Evolutionary conservation across 2,888 invertebrate genomes (phyloP).

Genomic region (Chrysodeixis includens): DNA sequence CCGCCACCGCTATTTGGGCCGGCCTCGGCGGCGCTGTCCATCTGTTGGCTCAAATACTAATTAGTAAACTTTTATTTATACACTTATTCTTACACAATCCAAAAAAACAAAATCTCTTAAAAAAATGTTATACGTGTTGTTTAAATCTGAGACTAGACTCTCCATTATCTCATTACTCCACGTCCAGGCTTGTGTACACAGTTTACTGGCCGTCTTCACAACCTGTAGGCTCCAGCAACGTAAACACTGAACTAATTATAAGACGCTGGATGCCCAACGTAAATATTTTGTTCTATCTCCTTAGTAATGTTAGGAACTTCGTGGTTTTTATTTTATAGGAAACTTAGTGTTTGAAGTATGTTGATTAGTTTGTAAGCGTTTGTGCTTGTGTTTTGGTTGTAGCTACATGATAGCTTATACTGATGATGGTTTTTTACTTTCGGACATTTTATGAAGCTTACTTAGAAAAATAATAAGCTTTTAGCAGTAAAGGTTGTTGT

Average conservation of each 20-base stretch:
- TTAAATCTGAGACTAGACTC: neutral
- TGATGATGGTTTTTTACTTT: neutral
- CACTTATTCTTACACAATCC: no score
- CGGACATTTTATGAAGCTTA: no score
- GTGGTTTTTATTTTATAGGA: conserved; percentile 52
- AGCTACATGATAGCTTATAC: conserved; percentile 10
- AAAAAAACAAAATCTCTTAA: no score
- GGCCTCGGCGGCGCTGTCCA: no score
- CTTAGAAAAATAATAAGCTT: no score
- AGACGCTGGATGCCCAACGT: conserved; percentile 67
- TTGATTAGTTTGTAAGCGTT: conserved; percentile 46
- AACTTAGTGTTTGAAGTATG: conserved; percentile 52
- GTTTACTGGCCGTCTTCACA: conserved; percentile 55
- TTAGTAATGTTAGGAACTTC: conserved; percentile 43
- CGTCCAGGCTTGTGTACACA: conserved; percentile 48
- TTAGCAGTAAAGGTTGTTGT: no score
- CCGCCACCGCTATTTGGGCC: no score
- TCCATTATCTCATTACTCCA: conserved; percentile 13
- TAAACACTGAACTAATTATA: conserved; percentile 79
- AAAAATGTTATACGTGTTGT: neutral
- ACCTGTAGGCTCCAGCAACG: conserved; percentile 51
- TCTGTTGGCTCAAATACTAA: no score
- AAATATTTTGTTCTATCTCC: conserved; percentile 64
- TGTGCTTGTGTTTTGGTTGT: conserved; percentile 41
- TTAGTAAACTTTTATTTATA: no score